phyloP scores from a whole-genome alignment of 2,888 invertebrate species.

The Agrilus biguttatus region DNA sequence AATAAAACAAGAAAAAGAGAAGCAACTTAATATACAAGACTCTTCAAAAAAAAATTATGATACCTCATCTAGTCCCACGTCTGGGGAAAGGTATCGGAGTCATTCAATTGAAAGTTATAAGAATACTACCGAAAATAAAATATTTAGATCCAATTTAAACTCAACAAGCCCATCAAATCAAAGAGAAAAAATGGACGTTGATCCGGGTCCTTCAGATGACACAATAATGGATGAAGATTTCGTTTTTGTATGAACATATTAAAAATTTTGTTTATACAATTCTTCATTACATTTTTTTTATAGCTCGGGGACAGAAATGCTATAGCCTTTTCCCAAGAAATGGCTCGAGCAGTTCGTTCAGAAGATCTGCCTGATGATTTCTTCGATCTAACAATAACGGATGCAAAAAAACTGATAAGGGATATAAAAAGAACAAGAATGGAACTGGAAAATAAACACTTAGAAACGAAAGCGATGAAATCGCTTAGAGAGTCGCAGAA shows the following conservation, averaged over 20 bases:
- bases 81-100: background rate
- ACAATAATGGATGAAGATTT: conserved; percentile 20
- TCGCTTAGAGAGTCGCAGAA: conserved; percentile 42
- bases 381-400: conserved; percentile 72
- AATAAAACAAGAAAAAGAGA: conserved; percentile 15
- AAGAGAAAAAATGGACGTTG: background rate
- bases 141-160: no score
- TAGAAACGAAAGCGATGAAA: conserved; percentile 52
- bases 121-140: conserved; percentile 8
- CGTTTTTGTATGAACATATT: conserved; percentile 26
- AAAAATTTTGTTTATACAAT: background rate
- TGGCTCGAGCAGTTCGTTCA: conserved; percentile 45
- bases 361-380: conserved; percentile 77
- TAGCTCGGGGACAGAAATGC: conserved; percentile 64
- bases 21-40: conserved; percentile 7
- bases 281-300: conserved; percentile 17
- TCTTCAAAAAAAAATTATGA: conserved; percentile 5
- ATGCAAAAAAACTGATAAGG: conserved; percentile 59
- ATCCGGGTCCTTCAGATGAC: background rate
- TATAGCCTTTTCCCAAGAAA: conserved; percentile 50
- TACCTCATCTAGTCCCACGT: background rate
- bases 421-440: conserved; percentile 54
- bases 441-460: conserved; percentile 55
- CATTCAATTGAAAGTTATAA: background rate
- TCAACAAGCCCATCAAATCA: background rate